Percentiles rank a stretch among this genome's conserved stretches.
These are phyloP conservation scores for Hydrocynus forskahlii DNA, from an alignment of 2,797 vertebrate species.

Conservation along the genomic window DNA sequence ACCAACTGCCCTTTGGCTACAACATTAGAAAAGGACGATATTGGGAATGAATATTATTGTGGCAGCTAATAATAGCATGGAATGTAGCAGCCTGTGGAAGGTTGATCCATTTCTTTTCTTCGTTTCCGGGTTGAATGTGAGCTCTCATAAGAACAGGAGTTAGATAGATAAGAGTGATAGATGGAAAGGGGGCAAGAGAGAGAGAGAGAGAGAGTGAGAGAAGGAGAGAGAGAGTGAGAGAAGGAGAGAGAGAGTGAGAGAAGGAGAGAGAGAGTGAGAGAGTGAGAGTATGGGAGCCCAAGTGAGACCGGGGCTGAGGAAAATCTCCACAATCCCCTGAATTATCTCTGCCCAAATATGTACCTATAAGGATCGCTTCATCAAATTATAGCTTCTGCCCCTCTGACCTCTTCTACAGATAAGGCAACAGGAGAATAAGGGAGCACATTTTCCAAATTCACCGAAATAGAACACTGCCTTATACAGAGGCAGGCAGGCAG, in stretches of 20 bases:
- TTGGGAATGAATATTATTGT: conserved; percentile 11
- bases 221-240: conserved; percentile 8
- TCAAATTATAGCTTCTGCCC: conserved; percentile 62
- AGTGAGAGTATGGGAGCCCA: conserved; percentile 1
- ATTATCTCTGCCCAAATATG: conserved; percentile 82
- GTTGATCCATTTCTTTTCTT: conserved; percentile 34
- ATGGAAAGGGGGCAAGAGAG: not conserved
- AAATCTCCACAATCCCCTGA: conserved; percentile 63
- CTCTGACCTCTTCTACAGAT: conserved; percentile 66
- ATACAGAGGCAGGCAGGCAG: conserved; percentile 70
- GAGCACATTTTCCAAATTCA: conserved; percentile 58
- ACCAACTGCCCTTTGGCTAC: conserved; percentile 11
- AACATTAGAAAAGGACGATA: conserved; percentile 38
- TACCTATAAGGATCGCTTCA: conserved; percentile 71
- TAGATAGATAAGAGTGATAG: not conserved
- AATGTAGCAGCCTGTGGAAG: conserved; percentile 30
- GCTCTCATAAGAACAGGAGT: conserved; percentile 2
- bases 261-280: not conserved
- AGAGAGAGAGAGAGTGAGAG: conserved; percentile 23
- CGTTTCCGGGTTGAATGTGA: conserved; percentile 33
- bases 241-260: conserved; percentile 7
- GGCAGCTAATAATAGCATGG: conserved; percentile 48
- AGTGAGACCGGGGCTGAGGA: conserved; percentile 12
- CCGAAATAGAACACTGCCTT: conserved; percentile 84
- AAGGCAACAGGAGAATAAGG: conserved; percentile 71